Evolutionary conservation across 2,113 vertebrate species (phyloP).

Genomic region (Candoia aspera): DNA sequence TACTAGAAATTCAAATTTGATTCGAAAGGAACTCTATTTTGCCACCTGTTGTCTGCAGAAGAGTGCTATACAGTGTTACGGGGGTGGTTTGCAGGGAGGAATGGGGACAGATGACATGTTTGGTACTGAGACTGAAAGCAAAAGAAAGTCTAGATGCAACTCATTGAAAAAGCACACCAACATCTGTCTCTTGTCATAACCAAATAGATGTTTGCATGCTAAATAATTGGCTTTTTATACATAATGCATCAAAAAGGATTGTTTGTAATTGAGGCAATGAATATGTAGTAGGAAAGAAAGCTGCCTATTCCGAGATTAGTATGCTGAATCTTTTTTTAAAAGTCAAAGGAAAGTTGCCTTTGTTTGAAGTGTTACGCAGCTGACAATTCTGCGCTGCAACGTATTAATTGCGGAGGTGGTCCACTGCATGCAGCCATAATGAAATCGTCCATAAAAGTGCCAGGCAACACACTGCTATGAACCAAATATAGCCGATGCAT

Average conservation of each 20-base stretch:
- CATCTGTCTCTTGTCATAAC: slow-evolving; percentile 58
- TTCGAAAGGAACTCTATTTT: slow-evolving; percentile 9
- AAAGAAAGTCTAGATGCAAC: slow-evolving; percentile 51
- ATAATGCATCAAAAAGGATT: slow-evolving; percentile 46
- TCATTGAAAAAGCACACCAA: slow-evolving; percentile 68
- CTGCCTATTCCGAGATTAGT: slow-evolving; percentile 31
- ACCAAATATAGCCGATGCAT: slow-evolving; percentile 54
- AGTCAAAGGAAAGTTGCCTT: slow-evolving; percentile 30
- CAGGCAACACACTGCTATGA: slow-evolving; percentile 35
- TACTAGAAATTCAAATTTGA: slow-evolving; percentile 54
- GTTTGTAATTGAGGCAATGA: slow-evolving; percentile 45
- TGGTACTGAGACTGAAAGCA: slow-evolving; percentile 26
- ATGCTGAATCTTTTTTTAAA: slow-evolving; percentile 35
- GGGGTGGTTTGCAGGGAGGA: background rate
- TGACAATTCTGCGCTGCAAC: slow-evolving; percentile 49
- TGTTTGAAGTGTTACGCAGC: slow-evolving; percentile 45
- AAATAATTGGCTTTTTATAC: slow-evolving; percentile 60
- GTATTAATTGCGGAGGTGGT: slow-evolving; percentile 42
- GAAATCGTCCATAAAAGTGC: slow-evolving; percentile 27
- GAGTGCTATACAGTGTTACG: background rate
- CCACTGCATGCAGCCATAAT: slow-evolving; percentile 61
- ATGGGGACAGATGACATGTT: background rate
- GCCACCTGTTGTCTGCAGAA: background rate
- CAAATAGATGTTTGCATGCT: slow-evolving; percentile 62
- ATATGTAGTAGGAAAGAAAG: slow-evolving; percentile 31